Conservation (phyloP, 1,140 invertebrate genomes). For the Diachasma alloeum region DNA sequence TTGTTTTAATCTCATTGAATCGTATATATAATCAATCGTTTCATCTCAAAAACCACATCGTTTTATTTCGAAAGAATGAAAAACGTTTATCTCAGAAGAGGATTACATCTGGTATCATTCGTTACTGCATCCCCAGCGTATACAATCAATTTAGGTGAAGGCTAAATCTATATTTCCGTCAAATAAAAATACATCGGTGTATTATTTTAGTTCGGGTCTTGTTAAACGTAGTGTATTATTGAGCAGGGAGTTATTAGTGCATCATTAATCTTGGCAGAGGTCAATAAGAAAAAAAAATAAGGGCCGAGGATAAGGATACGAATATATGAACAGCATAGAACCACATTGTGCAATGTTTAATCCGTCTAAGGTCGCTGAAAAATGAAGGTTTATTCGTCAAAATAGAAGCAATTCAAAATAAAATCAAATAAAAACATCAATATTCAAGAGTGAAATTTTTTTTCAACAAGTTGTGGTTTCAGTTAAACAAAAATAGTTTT, state of each 20-base stretch:
- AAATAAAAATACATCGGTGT: constrained; percentile 22
- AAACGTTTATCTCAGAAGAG: neutral
- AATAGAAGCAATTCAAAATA: no score
- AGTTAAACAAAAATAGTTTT: neutral
- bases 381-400: no score
- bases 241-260: neutral
- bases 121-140: constrained; percentile 21
- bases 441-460: no score
- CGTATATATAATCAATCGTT: no score
- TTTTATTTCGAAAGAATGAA: neutral
- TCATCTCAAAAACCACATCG: neutral
- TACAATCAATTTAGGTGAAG: constrained; percentile 38
- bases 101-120: neutral
- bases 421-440: no score
- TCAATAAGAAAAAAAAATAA: no score
- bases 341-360: no score
- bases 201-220: constrained; percentile 3
- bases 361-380: no score
- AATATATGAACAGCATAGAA: no score
- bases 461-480: no score
- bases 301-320: no score
- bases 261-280: neutral
- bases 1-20: no score
- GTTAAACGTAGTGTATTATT: neutral
- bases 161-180: constrained; percentile 27